Evolutionary conservation across 2,888 invertebrate species (phyloP).

Genomic region (Meteorus colon): DNA sequence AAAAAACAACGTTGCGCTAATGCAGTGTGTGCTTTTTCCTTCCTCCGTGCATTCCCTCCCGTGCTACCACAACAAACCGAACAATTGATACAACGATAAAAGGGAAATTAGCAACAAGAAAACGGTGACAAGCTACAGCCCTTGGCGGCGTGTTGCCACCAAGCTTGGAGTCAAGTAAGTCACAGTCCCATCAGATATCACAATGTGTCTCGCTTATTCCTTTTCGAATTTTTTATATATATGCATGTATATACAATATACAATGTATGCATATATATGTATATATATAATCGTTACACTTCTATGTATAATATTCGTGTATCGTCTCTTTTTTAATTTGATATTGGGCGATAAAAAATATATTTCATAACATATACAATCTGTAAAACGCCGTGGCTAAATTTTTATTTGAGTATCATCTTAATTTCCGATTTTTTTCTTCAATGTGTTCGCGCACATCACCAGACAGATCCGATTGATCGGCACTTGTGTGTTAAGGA

Average conservation of each 20-base stretch:
- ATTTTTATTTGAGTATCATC: conserved; percentile 5
- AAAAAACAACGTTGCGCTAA: conserved; percentile 64
- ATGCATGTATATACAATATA: background rate
- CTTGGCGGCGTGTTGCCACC: conserved; percentile 95
- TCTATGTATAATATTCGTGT: conserved; percentile 24
- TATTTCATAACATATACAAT: background rate
- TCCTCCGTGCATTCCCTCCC: conserved; percentile 71
- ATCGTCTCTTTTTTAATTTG: background rate
- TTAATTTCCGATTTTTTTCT: conserved; percentile 3
- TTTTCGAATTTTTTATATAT: conserved; percentile 36
- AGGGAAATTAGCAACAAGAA: conserved; percentile 79
- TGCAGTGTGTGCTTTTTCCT: conserved; percentile 73
- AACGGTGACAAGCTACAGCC: conserved; percentile 86
- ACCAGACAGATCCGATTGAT: conserved; percentile 15
- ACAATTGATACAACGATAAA: conserved; percentile 65
- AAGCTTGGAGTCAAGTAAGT: conserved; percentile 97
- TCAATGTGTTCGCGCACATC: conserved; percentile 23
- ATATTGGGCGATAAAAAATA: background rate
- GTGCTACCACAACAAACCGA: conserved; percentile 68
- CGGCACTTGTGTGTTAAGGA: conserved; percentile 14
- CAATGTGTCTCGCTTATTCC: conserved; percentile 62
- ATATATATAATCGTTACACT: conserved; percentile 18
- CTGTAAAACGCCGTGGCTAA: conserved; percentile 17
- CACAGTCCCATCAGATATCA: conserved; percentile 61
- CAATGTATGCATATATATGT: background rate